These are phyloP conservation scores for Mesocentrotus franciscanus DNA, from an alignment of 53 echinoderm and acorn worm species.

Conservation along the genomic window DNA sequence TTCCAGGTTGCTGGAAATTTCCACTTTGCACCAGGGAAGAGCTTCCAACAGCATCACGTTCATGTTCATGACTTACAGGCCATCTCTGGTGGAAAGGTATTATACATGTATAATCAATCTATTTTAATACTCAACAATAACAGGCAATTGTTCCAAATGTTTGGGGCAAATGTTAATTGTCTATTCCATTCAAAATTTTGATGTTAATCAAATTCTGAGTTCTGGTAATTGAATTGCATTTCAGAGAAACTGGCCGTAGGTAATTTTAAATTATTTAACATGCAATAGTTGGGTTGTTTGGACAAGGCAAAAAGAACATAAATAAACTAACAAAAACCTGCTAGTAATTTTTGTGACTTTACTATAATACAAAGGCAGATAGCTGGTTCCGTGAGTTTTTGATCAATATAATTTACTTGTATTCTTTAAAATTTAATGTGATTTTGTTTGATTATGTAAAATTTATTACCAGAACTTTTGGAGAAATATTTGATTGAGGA, in stretches of 20 bases:
- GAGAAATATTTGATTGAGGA: too few relatives aligned
- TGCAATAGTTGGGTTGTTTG: neutral
- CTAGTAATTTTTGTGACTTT: too few relatives aligned
- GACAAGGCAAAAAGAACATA: neutral
- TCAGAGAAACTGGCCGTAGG: too few relatives aligned
- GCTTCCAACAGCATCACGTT: conserved; percentile 96
- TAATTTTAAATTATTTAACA: neutral
- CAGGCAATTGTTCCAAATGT: too few relatives aligned
- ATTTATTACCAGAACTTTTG: too few relatives aligned
- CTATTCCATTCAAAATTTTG: neutral
- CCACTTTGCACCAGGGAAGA: conserved; percentile 98
- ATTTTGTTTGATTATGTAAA: too few relatives aligned
- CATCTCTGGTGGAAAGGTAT: conserved; percentile 83
- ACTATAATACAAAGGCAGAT: neutral
- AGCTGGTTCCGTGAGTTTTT: neutral
- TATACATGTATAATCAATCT: neutral
- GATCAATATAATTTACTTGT: neutral
- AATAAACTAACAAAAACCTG: neutral
- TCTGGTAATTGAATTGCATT: neutral
- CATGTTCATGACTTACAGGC: conserved; percentile 96
- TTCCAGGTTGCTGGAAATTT: conserved; percentile 96
- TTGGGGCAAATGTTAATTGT: neutral
- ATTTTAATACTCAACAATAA: too few relatives aligned
- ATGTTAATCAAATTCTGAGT: too few relatives aligned
- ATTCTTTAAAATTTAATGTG: neutral